Conservation (phyloP, 2,797 vertebrate genomes). For the Phoebastria nigripes region DNA sequence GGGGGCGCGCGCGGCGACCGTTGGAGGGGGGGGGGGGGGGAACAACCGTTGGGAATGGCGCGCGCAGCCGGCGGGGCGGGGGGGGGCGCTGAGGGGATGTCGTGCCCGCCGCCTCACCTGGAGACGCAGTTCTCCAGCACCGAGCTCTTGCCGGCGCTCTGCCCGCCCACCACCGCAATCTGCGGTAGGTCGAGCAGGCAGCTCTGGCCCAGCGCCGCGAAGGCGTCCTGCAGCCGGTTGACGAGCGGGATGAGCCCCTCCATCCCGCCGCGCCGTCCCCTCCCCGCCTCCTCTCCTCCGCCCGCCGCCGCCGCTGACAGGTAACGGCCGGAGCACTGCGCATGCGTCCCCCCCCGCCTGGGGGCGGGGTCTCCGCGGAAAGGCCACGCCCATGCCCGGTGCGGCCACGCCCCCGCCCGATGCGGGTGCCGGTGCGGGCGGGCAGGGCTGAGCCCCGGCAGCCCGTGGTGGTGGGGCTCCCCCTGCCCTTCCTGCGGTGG, state of each 20-base stretch:
- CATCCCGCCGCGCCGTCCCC: slow-evolving; percentile 76
- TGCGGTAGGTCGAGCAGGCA: slow-evolving; percentile 93
- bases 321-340: slow-evolving; percentile 43
- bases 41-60: neutral
- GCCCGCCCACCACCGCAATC: slow-evolving; percentile 93
- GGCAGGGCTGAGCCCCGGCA: neutral
- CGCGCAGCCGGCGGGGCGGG: neutral
- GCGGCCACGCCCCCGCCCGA: neutral
- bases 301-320: slow-evolving; percentile 60
- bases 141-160: slow-evolving; percentile 95
- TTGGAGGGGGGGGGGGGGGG: neutral
- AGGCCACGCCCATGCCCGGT: neutral
- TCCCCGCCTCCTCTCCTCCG: neutral
- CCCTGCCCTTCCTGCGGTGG: neutral
- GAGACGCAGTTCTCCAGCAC: slow-evolving; percentile 97
- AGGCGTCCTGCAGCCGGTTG: slow-evolving; percentile 92
- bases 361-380: neutral
- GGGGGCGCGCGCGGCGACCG: neutral
- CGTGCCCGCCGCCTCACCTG: slow-evolving; percentile 72
- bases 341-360: neutral
- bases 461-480: accelerated
- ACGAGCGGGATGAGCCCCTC: slow-evolving; percentile 93
- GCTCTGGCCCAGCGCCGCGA: slow-evolving; percentile 89
- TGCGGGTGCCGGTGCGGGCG: neutral
- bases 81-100: neutral